These are phyloP conservation scores for Xenopus petersii DNA, from an alignment of 2,797 vertebrate genomes.

Conservation along the genomic window DNA sequence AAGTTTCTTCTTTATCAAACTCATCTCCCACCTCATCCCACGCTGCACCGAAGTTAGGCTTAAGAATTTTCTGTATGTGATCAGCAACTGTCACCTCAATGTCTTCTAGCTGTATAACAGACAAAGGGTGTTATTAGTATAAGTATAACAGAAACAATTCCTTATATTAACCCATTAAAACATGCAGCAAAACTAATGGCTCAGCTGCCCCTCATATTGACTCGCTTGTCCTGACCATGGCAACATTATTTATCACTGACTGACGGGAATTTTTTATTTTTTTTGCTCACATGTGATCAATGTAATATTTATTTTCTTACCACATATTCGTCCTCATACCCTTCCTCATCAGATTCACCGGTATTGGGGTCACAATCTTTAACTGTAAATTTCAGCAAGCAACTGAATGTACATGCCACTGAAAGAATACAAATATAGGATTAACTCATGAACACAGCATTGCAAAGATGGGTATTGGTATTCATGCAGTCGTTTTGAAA, in stretches of 20 bases:
- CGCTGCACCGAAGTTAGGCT: conserved; percentile 73
- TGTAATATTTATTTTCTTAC: conserved; percentile 59
- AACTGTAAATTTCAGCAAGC: conserved; percentile 77
- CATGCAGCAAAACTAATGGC: too few relatives aligned
- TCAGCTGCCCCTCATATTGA: too few relatives aligned
- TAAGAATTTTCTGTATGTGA: conserved; percentile 76
- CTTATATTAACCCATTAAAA: too few relatives aligned
- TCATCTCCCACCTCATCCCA: conserved; percentile 77
- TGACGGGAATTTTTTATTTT: too few relatives aligned
- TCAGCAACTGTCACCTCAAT: conserved; percentile 73
- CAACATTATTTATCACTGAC: too few relatives aligned
- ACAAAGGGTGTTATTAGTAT: background rate
- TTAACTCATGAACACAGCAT: background rate
- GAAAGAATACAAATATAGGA: conserved; percentile 29
- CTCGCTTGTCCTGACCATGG: too few relatives aligned
- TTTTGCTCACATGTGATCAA: too few relatives aligned
- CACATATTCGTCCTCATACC: conserved; percentile 77
- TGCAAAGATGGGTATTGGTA: too few relatives aligned
- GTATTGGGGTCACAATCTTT: conserved; percentile 77
- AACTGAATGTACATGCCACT: conserved; percentile 78
- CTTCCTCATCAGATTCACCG: conserved; percentile 67
- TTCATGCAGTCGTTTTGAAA: too few relatives aligned
- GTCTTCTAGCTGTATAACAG: conserved; percentile 67
- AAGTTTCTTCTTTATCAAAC: conserved; percentile 77
- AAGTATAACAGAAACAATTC: too few relatives aligned